A percentile compares a stretch with the other conserved stretches of the same genome.
Evolutionary conservation across 2,797 vertebrate species (phyloP).

Genomic region (Phaenicophaeus curvirostris): DNA sequence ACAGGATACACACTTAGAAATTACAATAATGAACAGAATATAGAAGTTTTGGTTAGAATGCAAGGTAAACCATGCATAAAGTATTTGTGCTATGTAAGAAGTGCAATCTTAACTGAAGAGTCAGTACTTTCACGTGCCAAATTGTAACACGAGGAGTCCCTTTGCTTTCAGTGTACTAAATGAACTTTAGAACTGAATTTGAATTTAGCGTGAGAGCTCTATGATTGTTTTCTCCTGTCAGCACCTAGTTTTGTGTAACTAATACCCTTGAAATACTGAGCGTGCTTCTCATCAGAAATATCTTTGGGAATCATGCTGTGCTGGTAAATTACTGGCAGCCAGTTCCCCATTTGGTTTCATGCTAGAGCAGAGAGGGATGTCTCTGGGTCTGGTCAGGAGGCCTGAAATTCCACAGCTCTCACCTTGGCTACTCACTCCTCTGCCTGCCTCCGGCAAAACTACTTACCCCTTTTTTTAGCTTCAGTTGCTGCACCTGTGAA

Average conservation of each 20-base stretch:
- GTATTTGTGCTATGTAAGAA: background rate
- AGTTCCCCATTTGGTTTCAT: background rate
- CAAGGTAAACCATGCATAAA: background rate
- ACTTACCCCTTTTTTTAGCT: background rate
- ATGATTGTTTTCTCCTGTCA: background rate
- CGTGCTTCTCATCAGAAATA: background rate
- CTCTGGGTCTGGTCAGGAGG: background rate
- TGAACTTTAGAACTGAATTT: background rate
- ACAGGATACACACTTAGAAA: background rate
- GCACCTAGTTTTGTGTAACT: background rate
- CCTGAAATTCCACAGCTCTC: constrained; percentile 24
- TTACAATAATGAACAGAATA: background rate
- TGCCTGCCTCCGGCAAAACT: background rate
- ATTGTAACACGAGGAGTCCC: background rate
- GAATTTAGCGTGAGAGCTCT: background rate
- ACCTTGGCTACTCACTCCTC: background rate
- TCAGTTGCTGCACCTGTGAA: constrained; percentile 49
- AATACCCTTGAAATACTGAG: background rate
- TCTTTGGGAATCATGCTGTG: background rate
- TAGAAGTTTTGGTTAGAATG: background rate
- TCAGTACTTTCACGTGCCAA: background rate
- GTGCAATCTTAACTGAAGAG: background rate
- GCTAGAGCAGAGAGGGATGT: background rate
- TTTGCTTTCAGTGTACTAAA: background rate
- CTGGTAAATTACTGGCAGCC: background rate